Evolutionary conservation across 1,140 invertebrate species (phyloP).

Genomic region (Notospermus geniculatus): DNA sequence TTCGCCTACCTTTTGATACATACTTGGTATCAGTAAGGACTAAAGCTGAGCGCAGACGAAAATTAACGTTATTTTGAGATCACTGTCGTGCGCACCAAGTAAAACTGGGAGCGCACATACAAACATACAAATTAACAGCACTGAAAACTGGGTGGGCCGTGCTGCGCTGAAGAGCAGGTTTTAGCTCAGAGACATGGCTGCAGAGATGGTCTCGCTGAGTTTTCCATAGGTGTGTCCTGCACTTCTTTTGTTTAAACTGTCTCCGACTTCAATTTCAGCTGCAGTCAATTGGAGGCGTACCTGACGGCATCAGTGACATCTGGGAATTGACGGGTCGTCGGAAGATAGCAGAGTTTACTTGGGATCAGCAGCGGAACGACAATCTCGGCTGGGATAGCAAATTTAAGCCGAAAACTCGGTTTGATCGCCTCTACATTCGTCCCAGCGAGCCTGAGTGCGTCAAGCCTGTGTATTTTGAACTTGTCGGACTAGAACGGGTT

Average conservation of each 20-base stretch:
- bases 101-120: too few species aligned
- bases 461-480: conserved; percentile 61
- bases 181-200: too few species aligned
- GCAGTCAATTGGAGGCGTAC: conserved; percentile 53
- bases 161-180: too few species aligned
- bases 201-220: too few species aligned
- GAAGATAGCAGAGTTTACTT: conserved; percentile 61
- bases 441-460: conserved; percentile 38
- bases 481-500: conserved; percentile 62
- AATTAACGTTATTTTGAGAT: too few species aligned
- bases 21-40: too few species aligned
- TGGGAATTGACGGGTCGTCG: conserved; percentile 62
- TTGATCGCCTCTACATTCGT: conserved; percentile 63
- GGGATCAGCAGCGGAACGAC: conserved; percentile 62
- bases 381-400: conserved; percentile 52
- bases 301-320: conserved; percentile 58
- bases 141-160: too few species aligned
- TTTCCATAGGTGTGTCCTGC: background rate
- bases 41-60: too few species aligned
- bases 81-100: too few species aligned
- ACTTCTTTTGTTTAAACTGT: background rate
- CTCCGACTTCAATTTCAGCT: conserved; percentile 48
- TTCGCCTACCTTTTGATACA: too few species aligned
- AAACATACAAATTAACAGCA: too few species aligned
- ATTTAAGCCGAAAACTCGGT: conserved; percentile 59